Conservation (phyloP, 2,113 vertebrate species). For the Enhydra lutris region DNA sequence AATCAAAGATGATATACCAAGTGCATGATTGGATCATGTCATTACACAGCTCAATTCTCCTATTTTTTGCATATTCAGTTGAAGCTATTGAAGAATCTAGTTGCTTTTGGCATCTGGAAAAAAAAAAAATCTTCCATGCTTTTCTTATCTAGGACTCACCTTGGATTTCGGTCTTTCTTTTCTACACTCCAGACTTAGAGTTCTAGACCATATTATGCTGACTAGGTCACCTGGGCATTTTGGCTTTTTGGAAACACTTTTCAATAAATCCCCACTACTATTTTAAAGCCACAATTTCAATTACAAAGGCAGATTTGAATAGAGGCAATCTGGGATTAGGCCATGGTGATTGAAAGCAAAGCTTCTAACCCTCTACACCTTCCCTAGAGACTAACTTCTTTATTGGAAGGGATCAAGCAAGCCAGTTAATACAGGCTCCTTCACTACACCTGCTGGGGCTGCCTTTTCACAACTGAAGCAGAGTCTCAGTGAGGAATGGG, state of each 20-base stretch:
- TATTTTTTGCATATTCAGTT: background rate
- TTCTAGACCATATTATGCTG: slow-evolving; percentile 8
- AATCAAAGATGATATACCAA: slow-evolving; percentile 47
- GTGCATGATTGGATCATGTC: slow-evolving; percentile 26
- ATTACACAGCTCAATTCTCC: background rate
- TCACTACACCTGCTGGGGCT: background rate
- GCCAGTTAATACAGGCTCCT: background rate
- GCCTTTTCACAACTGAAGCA: background rate
- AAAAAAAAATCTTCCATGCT: background rate
- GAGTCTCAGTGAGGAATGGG: background rate
- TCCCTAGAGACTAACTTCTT: background rate
- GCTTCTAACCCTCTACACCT: slow-evolving; percentile 26
- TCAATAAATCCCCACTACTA: background rate
- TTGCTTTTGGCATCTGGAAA: background rate
- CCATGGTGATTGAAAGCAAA: slow-evolving; percentile 22
- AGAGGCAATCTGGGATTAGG: slow-evolving; percentile 17
- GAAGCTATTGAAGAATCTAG: background rate
- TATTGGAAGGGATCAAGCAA: background rate
- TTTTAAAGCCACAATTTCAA: slow-evolving; percentile 52
- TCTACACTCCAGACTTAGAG: background rate
- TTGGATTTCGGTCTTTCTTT: background rate
- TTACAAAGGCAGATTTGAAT: slow-evolving; percentile 45
- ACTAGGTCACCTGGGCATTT: background rate
- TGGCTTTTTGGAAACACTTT: background rate
- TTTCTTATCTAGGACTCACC: background rate